phyloP scores from a whole-genome alignment of 2,888 invertebrate genomes.

The Agrilus biguttatus region DNA sequence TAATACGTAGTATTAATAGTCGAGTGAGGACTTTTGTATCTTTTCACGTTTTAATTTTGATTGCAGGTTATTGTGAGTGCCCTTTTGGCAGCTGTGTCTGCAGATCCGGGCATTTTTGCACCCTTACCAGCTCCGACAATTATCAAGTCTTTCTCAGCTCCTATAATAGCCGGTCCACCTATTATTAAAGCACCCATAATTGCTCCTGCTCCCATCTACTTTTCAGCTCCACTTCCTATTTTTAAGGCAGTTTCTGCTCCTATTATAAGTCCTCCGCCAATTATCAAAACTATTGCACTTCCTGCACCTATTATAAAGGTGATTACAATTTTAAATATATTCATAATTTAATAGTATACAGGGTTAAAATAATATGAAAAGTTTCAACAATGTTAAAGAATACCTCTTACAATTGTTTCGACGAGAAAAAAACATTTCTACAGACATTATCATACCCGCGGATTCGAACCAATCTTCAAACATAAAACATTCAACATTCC shows the following conservation, averaged over 20 bases:
- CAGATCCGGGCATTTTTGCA: slow-evolving; percentile 8
- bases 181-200: slow-evolving; percentile 12
- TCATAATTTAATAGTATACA: too few relatives aligned
- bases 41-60: too few relatives aligned
- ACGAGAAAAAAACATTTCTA: too few relatives aligned
- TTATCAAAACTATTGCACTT: slow-evolving; percentile 31
- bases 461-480: too few relatives aligned
- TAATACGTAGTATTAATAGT: too few relatives aligned
- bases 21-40: too few relatives aligned
- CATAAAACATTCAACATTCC: too few relatives aligned
- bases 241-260: slow-evolving; percentile 20
- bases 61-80: too few relatives aligned
- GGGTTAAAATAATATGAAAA: background rate
- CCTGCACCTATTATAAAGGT: slow-evolving; percentile 28
- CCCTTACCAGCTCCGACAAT: slow-evolving; percentile 10
- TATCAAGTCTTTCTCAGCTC: slow-evolving; percentile 4
- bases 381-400: too few relatives aligned
- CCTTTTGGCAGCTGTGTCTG: slow-evolving; percentile 4
- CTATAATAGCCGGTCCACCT: slow-evolving; percentile 6
- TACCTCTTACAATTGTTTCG: too few relatives aligned
- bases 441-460: too few relatives aligned
- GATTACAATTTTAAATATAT: background rate
- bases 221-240: slow-evolving; percentile 14
- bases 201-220: slow-evolving; percentile 11
- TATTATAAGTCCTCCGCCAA: slow-evolving; percentile 44